A percentile compares a stretch with the other conserved stretches of the same genome.
Conservation (phyloP, 2,113 vertebrate species). For the Hydrolagus affinis region DNA sequence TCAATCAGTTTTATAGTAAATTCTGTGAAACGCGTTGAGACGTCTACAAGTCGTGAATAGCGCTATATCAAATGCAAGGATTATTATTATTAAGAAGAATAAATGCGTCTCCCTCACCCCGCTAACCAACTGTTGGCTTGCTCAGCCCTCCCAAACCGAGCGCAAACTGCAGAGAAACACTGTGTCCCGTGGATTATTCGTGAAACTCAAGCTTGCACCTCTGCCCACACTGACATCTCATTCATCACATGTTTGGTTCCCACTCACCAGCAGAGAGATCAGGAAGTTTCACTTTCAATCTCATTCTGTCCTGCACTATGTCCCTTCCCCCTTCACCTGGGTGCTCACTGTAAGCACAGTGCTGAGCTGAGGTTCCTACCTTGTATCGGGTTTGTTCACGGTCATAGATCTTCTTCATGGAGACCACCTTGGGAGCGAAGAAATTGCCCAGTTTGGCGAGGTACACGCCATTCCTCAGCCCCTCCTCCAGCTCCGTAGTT, state of each 20-base stretch:
- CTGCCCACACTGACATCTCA: neutral
- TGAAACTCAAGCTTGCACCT: neutral
- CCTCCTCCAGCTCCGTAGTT: slow-evolving; percentile 94
- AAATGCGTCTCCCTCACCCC: too few species aligned
- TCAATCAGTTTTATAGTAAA: too few species aligned
- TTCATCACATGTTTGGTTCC: neutral
- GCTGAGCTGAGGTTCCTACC: slow-evolving; percentile 46
- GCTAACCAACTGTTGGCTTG: too few species aligned
- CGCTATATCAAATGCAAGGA: too few species aligned
- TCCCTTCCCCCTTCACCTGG: neutral
- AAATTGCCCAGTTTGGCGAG: slow-evolving; percentile 95
- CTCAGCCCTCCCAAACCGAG: too few species aligned
- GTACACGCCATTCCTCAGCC: slow-evolving; percentile 88
- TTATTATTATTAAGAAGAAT: too few species aligned
- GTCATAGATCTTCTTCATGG: slow-evolving; percentile 94
- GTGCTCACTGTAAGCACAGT: rapidly evolving
- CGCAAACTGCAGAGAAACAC: too few species aligned
- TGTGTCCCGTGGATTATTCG: too few species aligned
- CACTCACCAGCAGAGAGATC: neutral
- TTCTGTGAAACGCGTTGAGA: too few species aligned
- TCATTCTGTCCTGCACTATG: neutral
- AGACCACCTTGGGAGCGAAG: slow-evolving; percentile 87
- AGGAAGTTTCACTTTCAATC: neutral
- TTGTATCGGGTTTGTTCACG: slow-evolving; percentile 91
- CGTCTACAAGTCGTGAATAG: too few species aligned